Conservation (phyloP, 2,888 invertebrate genomes). For the Drosophila glabriapex region DNA sequence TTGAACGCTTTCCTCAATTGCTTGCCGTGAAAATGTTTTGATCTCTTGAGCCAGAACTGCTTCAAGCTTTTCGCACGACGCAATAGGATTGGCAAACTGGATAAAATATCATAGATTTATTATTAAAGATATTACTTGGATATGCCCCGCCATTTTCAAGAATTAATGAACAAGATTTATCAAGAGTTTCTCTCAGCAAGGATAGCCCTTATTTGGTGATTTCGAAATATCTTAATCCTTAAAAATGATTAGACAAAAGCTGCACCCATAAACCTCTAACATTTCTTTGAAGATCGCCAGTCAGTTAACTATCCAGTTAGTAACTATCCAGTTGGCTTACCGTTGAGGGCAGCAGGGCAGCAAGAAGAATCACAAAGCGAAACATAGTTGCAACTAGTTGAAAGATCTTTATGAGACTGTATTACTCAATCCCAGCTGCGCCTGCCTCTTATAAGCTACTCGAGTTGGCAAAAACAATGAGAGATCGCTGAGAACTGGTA, state of each 20-base stretch:
- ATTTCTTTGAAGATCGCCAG: background rate
- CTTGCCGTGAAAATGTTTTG: constrained; percentile 13
- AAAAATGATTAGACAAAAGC: background rate
- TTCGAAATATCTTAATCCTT: background rate
- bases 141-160: background rate
- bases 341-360: constrained; percentile 34
- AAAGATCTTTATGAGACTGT: constrained; percentile 12
- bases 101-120: background rate
- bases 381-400: constrained; percentile 35
- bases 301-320: background rate
- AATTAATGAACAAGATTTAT: background rate
- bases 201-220: background rate
- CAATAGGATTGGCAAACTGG: constrained; percentile 38
- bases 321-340: constrained; percentile 32
- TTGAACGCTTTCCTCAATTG: constrained; percentile 21
- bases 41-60: constrained; percentile 40
- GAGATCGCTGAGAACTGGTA: constrained; percentile 17
- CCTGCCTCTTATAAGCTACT: constrained; percentile 38
- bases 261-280: background rate
- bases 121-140: background rate
- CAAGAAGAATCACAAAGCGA: constrained; percentile 35
- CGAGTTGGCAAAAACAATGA: constrained; percentile 20
- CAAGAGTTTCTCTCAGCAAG: background rate
- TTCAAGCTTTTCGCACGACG: constrained; percentile 34
- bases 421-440: background rate